phyloP scores from a whole-genome alignment of 2,113 vertebrate species.

The Brachypodius melanocephalos region DNA sequence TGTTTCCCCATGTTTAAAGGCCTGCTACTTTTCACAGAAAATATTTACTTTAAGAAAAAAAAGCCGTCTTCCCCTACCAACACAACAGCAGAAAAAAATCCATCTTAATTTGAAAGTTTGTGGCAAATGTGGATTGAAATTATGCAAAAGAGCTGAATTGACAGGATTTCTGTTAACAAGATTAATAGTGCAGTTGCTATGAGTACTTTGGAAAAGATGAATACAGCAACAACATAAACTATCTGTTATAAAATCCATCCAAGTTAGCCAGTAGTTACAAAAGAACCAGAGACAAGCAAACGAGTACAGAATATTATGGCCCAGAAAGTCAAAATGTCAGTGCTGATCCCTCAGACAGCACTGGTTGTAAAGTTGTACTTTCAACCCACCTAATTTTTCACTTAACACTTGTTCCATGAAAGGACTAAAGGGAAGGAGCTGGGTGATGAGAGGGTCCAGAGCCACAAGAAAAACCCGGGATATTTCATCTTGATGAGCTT shows the following conservation, averaged over 20 bases:
- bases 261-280: neutral
- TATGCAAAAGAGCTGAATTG: neutral
- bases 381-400: conserved; percentile 74
- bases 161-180: neutral
- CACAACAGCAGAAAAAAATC: neutral
- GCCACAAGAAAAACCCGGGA: conserved; percentile 78
- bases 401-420: conserved; percentile 83
- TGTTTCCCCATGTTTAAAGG: neutral
- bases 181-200: neutral
- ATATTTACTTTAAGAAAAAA: neutral
- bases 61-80: neutral
- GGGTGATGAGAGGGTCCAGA: conserved; percentile 82
- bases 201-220: neutral
- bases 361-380: neutral
- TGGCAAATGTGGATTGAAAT: neutral
- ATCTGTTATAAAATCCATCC: neutral
- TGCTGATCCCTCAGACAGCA: neutral
- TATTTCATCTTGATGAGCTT: conserved; percentile 79
- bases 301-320: neutral
- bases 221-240: neutral
- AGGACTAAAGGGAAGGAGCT: conserved; percentile 79
- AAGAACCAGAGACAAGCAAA: neutral
- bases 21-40: neutral
- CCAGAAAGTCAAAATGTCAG: neutral
- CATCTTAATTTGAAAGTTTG: neutral